phyloP scores from a whole-genome alignment of 2,113 vertebrate species.

The Lates calcarifer region DNA sequence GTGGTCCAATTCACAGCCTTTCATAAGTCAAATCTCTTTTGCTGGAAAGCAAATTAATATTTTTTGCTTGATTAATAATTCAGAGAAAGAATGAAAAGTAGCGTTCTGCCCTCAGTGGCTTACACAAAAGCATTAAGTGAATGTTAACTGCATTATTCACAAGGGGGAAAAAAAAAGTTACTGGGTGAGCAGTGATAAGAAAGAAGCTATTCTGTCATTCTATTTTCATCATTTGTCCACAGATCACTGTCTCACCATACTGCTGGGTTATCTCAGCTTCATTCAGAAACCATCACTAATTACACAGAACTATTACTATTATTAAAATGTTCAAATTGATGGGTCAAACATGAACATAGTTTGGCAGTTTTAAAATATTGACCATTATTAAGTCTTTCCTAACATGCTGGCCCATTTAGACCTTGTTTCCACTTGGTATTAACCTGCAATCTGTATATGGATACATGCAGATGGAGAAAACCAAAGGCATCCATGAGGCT shows the following conservation, averaged over 20 bases:
- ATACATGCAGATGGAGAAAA: not conserved
- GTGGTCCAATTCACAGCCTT: constrained; percentile 23
- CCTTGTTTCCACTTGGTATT: not conserved
- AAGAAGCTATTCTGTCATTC: constrained; percentile 8
- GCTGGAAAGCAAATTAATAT: constrained; percentile 22
- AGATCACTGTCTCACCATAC: constrained; percentile 2
- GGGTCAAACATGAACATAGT: not conserved
- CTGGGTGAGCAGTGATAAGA: constrained; percentile 31
- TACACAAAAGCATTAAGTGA: constrained; percentile 29
- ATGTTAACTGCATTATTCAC: constrained; percentile 35
- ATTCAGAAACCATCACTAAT: not conserved
- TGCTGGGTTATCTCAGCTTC: not conserved
- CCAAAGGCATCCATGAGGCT: no score
- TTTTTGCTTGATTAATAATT: constrained; percentile 40
- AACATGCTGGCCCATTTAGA: no score
- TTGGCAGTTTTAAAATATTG: not conserved
- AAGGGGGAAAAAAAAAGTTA: not conserved
- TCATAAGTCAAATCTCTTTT: not conserved
- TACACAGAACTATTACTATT: not conserved
- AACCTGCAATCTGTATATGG: not conserved
- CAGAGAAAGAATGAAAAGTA: constrained; percentile 9
- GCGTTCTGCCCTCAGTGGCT: not conserved
- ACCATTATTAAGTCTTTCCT: not conserved
- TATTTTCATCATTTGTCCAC: constrained; percentile 5
- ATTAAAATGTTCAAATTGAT: not conserved